Evolutionary conservation across 2,113 vertebrate genomes (phyloP).

Genomic region (Diadophis punctatus): DNA sequence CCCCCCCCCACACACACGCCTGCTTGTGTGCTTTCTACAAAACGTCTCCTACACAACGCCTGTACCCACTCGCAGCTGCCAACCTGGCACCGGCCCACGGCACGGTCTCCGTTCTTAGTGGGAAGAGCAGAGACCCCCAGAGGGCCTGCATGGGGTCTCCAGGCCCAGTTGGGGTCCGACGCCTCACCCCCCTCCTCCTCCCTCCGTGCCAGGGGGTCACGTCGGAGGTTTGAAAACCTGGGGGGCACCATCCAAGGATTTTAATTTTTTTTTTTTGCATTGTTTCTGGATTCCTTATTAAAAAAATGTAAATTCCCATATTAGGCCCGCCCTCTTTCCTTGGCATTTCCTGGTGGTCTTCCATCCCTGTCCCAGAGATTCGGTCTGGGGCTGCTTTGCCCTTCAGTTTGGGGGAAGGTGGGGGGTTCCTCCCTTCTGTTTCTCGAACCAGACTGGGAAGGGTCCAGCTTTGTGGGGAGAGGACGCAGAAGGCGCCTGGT

Average conservation of each 20-base stretch:
- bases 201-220: too few relatives aligned
- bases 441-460: not conserved
- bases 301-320: not conserved
- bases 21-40: constrained; percentile 5
- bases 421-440: not conserved
- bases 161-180: not conserved
- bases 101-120: not conserved
- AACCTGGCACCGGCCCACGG: not conserved
- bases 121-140: not conserved
- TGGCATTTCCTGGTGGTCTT: not conserved
- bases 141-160: not conserved
- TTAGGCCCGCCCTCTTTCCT: not conserved
- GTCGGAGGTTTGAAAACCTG: not conserved
- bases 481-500: not conserved
- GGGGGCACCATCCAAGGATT: too few relatives aligned
- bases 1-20: too few relatives aligned
- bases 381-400: not conserved
- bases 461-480: too few relatives aligned
- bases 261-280: not conserved
- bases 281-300: not conserved
- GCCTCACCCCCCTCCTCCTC: too few relatives aligned
- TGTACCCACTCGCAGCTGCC: not conserved
- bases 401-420: not conserved
- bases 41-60: constrained; percentile 1
- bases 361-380: too few relatives aligned